Percentiles rank a stretch among this genome's conserved stretches.
Evolutionary conservation across 2,113 vertebrate genomes (phyloP).

Genomic region (Herpetotheres cachinnans): DNA sequence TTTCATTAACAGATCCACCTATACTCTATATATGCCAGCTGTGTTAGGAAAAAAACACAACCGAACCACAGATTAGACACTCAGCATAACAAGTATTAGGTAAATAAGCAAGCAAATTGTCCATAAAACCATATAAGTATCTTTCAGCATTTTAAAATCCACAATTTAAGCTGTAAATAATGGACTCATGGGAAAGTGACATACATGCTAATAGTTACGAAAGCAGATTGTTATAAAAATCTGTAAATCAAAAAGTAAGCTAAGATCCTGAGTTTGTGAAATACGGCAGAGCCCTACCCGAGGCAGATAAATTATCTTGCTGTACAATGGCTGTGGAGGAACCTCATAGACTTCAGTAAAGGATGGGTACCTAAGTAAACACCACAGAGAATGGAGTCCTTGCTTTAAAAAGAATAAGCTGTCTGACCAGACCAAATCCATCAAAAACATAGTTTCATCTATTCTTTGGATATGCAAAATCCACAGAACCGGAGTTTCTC

Average conservation of each 20-base stretch:
- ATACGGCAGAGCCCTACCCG: neutral
- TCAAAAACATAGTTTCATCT: neutral
- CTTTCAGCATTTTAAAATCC: neutral
- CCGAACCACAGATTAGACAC: neutral
- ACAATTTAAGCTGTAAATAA: neutral
- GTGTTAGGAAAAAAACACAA: neutral
- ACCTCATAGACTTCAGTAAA: neutral
- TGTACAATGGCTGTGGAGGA: neutral
- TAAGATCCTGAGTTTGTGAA: neutral
- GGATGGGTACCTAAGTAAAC: neutral
- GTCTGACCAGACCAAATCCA: neutral
- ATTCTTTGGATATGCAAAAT: neutral
- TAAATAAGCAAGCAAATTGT: neutral
- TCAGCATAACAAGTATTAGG: neutral
- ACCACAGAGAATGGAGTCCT: neutral
- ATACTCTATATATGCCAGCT: neutral
- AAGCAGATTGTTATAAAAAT: neutral
- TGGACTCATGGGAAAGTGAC: neutral
- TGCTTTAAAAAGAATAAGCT: neutral
- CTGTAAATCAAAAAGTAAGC: neutral
- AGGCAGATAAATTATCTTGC: neutral
- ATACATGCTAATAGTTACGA: neutral
- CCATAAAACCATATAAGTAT: neutral
- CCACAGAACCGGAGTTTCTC: neutral
- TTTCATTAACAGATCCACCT: conserved; percentile 12